Evolutionary conservation across 35 echinoderm and acorn worm genomes (phyloP).

Genomic region (Strongylocentrotus purpuratus): DNA sequence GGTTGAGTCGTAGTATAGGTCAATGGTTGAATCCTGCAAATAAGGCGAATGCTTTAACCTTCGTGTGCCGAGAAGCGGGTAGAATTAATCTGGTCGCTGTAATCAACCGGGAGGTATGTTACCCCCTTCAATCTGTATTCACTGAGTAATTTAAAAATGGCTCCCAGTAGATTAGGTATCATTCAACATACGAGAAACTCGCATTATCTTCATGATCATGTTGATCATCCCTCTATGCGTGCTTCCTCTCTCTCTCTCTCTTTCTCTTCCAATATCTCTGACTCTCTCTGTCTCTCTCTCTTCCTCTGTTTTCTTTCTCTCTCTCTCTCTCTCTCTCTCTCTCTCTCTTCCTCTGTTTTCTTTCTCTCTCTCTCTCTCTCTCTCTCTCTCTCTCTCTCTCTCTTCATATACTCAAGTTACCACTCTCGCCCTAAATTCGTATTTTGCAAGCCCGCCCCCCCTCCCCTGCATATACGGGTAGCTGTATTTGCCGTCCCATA

Average conservation of each 20-base stretch:
- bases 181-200: background rate
- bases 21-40: background rate
- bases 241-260: background rate
- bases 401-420: background rate
- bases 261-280: background rate
- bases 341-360: background rate
- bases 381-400: background rate
- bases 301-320: no score
- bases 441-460: background rate
- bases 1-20: no score
- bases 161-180: background rate
- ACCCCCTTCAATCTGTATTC: background rate
- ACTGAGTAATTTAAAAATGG: background rate
- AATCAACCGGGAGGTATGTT: background rate
- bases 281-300: background rate
- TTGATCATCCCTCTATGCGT: background rate
- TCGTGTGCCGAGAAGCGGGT: background rate
- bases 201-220: slow-evolving; percentile 2
- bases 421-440: background rate
- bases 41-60: background rate
- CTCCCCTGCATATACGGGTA: background rate
- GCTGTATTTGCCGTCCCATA: background rate
- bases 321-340: background rate
- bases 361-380: background rate
- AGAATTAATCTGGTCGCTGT: background rate